phyloP scores from a whole-genome alignment of 2,797 vertebrate species.

The Rhabdophis nuchalis region DNA sequence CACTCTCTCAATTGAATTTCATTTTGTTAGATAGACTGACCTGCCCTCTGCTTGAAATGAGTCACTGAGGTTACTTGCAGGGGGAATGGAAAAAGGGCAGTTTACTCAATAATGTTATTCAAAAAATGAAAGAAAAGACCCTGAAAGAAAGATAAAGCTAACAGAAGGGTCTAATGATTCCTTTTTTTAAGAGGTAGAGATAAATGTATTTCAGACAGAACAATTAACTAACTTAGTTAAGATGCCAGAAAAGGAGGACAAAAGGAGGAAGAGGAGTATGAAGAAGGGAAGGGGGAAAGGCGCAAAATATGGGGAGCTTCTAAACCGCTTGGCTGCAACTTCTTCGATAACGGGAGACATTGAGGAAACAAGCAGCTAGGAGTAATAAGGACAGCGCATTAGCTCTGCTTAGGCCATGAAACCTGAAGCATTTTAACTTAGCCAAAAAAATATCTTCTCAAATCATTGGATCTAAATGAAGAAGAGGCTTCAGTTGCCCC shows the following conservation, averaged over 20 bases:
- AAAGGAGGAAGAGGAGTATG: neutral
- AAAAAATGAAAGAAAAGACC: neutral
- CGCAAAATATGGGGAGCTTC: neutral
- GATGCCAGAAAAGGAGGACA: neutral
- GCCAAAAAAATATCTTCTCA: neutral
- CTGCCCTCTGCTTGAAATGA: neutral
- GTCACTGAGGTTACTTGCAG: neutral
- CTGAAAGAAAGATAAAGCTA: neutral
- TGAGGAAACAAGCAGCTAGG: neutral
- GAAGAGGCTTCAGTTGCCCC: neutral
- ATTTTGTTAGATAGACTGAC: neutral
- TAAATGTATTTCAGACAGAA: neutral
- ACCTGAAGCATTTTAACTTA: neutral
- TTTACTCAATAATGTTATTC: neutral
- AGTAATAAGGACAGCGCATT: neutral
- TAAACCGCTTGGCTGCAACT: neutral
- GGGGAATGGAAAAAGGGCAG: neutral
- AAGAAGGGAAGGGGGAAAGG: too few relatives aligned
- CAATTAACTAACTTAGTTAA: neutral
- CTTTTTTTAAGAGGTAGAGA: neutral
- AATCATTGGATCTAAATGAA: neutral
- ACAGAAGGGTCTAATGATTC: neutral
- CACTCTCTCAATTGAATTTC: too few relatives aligned
- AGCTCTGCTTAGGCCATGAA: neutral
- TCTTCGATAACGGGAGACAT: neutral